A percentile compares a stretch with the other conserved stretches of the same genome.
phyloP scores from a whole-genome alignment of 37 sponge, comb jelly and placozoan genomes.

The Theonella swinhoei region DNA sequence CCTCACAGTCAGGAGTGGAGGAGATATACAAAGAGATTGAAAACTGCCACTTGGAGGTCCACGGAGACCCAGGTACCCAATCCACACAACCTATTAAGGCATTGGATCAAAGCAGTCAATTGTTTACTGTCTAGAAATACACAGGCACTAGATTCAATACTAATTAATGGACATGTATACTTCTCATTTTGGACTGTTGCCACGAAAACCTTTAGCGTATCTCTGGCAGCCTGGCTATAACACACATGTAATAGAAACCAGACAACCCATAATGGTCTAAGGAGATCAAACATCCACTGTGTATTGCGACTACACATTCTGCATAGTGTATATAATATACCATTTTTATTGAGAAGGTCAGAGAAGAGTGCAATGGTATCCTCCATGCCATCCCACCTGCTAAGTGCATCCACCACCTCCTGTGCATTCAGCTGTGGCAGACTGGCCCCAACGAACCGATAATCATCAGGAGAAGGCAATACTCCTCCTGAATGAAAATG shows the following conservation, averaged over 20 bases:
- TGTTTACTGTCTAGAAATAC: no score
- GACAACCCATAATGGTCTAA: no score
- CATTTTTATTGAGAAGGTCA: slow-evolving; percentile 24
- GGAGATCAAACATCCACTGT: no score
- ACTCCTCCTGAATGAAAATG: slow-evolving; percentile 3
- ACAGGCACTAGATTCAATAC: no score
- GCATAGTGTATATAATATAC: neutral
- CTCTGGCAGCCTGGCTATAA: neutral
- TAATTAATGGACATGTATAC: no score
- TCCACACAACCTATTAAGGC: neutral
- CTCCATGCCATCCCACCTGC: slow-evolving; percentile 61
- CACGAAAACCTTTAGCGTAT: no score
- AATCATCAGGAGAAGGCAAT: neutral
- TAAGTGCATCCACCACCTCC: slow-evolving; percentile 35
- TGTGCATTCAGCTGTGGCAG: slow-evolving; percentile 36
- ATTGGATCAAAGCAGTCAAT: no score
- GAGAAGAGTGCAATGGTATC: slow-evolving; percentile 49
- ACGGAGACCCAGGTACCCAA: slow-evolving; percentile 57
- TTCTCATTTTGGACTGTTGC: no score
- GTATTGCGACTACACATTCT: neutral
- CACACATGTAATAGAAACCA: no score
- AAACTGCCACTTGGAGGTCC: slow-evolving; percentile 54
- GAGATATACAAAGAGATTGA: slow-evolving; percentile 48
- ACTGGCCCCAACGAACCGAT: neutral
- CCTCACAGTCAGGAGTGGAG: slow-evolving; percentile 7